Evolutionary conservation across 1,140 invertebrate species (phyloP), one percentile per base, ranked within the genome.

Genomic region (Metopolophium dirhodum): DNA sequence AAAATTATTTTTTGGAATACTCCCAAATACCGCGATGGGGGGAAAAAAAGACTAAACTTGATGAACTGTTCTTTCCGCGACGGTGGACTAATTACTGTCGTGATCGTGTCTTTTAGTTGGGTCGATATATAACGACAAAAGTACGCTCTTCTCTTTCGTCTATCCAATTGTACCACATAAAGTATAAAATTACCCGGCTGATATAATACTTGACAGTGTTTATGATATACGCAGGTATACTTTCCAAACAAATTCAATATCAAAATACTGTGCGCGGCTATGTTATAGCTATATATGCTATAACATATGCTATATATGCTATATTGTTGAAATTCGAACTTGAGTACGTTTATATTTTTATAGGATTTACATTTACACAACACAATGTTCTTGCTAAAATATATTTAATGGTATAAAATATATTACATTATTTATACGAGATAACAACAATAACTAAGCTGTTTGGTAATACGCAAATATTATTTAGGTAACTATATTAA

Each of bases 391-490:
- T 77, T 18, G 30, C 61, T 68, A 68, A 68, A 68, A 68, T 49
- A 35, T 54, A 88, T 30, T 85, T 37, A 88, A 88, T 54, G n/a
- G 87, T 88, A 54, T 23, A 54, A n/a, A 20, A 54, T 37, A 85
- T 18, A 77, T 77, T 77, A n/a, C 61, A 77, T n/a, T n/a, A 77
- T 77, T n/a, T 77, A 77, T 77, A 77, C n/a, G 18, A 85, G 37
- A 49, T 54, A 54, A 54, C 86, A 88, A 88, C 87, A n/a, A 37
- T 37, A 45, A 88, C 47, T 88, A 88, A 88, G 87, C 87, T 30
- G 87, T 88, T 54, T 51, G 26, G 86, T 87, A 87, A 14, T 87
- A 54, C 87, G n/a, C 49, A 88, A 88, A 88, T 88, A 88, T 45
- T 47, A 88, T 88, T 88, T 54, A 54, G 47, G 49, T 54, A 88